A percentile compares a stretch with the other conserved stretches of the same genome.
phyloP scores from a whole-genome alignment of 2,888 invertebrate genomes.

The Agrypnus murinus region DNA sequence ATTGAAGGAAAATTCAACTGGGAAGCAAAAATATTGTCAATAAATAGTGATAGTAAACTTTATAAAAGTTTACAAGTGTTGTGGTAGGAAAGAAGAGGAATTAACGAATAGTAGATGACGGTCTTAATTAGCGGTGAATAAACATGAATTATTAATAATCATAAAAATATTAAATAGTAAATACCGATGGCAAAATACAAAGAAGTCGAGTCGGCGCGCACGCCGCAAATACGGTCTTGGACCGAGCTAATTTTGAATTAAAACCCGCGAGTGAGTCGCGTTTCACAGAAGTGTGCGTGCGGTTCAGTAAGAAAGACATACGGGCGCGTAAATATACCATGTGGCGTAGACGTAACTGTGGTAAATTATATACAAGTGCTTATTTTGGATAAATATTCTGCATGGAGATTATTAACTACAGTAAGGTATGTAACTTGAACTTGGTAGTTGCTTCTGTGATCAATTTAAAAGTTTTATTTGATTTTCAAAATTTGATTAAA shows the following conservation, averaged over 20 bases:
- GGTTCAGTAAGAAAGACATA: constrained; percentile 51
- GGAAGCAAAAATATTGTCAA: too few species aligned
- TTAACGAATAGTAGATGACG: too few species aligned
- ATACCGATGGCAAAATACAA: constrained; percentile 10
- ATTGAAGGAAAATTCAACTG: too few species aligned
- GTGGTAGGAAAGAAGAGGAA: too few species aligned
- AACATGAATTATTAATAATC: too few species aligned
- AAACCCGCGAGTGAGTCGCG: constrained; percentile 60
- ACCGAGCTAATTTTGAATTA: constrained; percentile 62
- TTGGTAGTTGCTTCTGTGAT: not conserved
- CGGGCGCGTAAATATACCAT: constrained; percentile 52
- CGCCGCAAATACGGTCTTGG: constrained; percentile 55
- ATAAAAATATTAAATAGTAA: too few species aligned
- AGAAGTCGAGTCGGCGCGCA: constrained; percentile 42
- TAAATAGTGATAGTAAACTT: too few species aligned
- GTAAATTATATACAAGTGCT: constrained; percentile 36
- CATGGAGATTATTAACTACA: constrained; percentile 50
- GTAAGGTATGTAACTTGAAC: constrained; percentile 38
- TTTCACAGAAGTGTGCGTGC: constrained; percentile 59
- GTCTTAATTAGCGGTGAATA: too few species aligned
- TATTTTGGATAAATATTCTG: constrained; percentile 50
- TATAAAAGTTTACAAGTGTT: too few species aligned
- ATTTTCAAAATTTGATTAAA: too few species aligned
- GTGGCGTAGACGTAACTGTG: constrained; percentile 56
- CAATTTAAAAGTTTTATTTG: not conserved